Percentiles rank a stretch among this genome's conserved stretches.
Conservation (phyloP, 2,888 invertebrate genomes). For the Lycaena phlaeas region DNA sequence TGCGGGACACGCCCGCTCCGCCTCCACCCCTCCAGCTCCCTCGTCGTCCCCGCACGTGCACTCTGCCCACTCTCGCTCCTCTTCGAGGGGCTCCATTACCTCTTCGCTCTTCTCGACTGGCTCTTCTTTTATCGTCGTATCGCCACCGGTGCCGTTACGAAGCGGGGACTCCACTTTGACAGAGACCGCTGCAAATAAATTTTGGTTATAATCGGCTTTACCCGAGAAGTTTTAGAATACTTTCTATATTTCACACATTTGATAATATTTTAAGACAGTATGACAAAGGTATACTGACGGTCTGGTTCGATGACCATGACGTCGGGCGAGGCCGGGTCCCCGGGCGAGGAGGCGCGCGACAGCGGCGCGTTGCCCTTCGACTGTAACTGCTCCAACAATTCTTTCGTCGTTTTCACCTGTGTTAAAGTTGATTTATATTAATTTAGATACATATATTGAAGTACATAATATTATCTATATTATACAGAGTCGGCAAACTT, state of each 20-base stretch:
- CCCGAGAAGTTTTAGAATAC: no score
- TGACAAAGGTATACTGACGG: slow-evolving; percentile 24
- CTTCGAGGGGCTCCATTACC: slow-evolving; percentile 38
- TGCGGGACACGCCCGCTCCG: slow-evolving; percentile 40
- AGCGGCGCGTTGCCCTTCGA: slow-evolving; percentile 59
- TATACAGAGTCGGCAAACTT: no score
- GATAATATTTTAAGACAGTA: no score
- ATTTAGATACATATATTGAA: no score
- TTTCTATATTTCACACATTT: no score
- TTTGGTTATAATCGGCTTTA: no score
- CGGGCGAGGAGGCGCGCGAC: slow-evolving; percentile 31
- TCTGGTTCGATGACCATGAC: slow-evolving; percentile 62
- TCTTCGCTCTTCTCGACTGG: slow-evolving; percentile 15
- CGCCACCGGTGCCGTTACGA: slow-evolving; percentile 45
- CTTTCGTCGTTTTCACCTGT: slow-evolving; percentile 77
- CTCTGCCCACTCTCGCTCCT: slow-evolving; percentile 35
- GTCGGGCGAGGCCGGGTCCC: slow-evolving; percentile 48
- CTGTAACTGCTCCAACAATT: slow-evolving; percentile 84
- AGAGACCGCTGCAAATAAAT: slow-evolving; percentile 27
- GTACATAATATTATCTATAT: no score
- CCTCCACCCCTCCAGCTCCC: slow-evolving; percentile 26
- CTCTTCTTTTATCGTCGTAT: slow-evolving; percentile 13
- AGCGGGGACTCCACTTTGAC: slow-evolving; percentile 48
- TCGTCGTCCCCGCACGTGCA: slow-evolving; percentile 41
- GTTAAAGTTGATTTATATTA: no score